Percentiles rank a stretch among this genome's conserved stretches.
Evolutionary conservation across 1,140 invertebrate species (phyloP).

Genomic region (Pogonomyrmex barbatus): DNA sequence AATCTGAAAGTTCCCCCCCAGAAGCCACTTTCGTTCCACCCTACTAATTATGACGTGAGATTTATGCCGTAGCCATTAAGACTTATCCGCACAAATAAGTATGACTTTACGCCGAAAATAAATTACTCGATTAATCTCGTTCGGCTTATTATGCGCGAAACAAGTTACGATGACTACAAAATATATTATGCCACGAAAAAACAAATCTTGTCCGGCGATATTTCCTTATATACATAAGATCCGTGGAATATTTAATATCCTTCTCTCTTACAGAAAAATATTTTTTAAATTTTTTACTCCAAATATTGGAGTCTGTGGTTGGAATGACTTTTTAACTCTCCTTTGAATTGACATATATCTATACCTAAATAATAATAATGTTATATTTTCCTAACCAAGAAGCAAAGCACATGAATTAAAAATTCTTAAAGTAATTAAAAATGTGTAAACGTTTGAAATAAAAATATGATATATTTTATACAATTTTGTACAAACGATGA

Average conservation of each 20-base stretch:
- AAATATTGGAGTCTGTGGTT: neutral
- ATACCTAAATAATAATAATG: no score
- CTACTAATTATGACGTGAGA: constrained; percentile 64
- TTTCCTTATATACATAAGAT: constrained; percentile 8
- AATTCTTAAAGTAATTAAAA: neutral
- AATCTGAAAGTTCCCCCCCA: constrained; percentile 58
- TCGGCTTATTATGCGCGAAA: constrained; percentile 27
- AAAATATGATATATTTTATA: neutral
- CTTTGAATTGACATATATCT: neutral
- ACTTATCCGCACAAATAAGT: constrained; percentile 64
- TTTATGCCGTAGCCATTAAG: constrained; percentile 56
- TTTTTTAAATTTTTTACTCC: neutral
- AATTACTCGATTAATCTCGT: constrained; percentile 44
- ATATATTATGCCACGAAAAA: neutral
- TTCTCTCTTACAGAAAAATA: neutral
- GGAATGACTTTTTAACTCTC: neutral
- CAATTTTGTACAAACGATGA: neutral
- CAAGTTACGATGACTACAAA: constrained; percentile 12
- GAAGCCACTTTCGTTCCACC: constrained; percentile 64
- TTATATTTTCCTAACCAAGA: neutral
- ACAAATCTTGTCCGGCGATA: constrained; percentile 24
- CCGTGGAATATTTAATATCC: constrained; percentile 6
- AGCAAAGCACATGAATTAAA: neutral
- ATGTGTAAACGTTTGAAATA: neutral
- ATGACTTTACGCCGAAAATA: constrained; percentile 40